Conservation (phyloP, 1,140 invertebrate genomes). For the Drosophila busckii region DNA sequence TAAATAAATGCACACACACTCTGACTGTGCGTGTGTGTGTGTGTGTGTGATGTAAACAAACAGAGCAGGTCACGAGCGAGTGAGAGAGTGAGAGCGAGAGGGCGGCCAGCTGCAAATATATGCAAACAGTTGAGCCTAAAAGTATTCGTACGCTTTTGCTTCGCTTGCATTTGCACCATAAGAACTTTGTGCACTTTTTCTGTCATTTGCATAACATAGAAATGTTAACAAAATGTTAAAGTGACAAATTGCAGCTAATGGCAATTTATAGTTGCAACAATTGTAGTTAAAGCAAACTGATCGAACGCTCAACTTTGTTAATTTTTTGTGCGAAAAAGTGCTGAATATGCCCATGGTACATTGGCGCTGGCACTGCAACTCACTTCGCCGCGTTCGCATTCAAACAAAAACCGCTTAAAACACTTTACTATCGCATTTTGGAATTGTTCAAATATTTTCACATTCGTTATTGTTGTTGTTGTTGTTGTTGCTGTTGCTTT, state of each 20-base stretch:
- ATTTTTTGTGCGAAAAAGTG: no score
- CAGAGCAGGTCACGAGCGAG: constrained; percentile 20
- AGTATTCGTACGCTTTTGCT: constrained; percentile 58
- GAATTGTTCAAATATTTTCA: constrained; percentile 75
- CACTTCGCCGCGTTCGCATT: constrained; percentile 33
- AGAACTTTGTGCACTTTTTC: no score
- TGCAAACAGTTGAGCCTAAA: constrained; percentile 52
- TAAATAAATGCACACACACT: constrained; percentile 54
- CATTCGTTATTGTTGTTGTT: constrained; percentile 15
- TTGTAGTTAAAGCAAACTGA: no score
- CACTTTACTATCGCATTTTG: constrained; percentile 77
- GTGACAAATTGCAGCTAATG: no score
- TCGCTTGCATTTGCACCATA: no score
- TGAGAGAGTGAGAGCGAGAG: constrained; percentile 17
- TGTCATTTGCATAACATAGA: no score
- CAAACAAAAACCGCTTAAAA: constrained; percentile 76
- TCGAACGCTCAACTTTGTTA: no score
- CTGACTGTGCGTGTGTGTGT: constrained; percentile 4
- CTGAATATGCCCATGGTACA: no score
- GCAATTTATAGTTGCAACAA: no score
- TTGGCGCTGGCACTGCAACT: no score
- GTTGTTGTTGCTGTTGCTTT: constrained; percentile 28
- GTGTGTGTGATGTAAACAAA: constrained; percentile 31
- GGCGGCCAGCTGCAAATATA: no score
- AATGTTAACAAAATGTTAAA: no score